Conservation (phyloP, 1,140 invertebrate species). For the Cydia pomonella region DNA sequence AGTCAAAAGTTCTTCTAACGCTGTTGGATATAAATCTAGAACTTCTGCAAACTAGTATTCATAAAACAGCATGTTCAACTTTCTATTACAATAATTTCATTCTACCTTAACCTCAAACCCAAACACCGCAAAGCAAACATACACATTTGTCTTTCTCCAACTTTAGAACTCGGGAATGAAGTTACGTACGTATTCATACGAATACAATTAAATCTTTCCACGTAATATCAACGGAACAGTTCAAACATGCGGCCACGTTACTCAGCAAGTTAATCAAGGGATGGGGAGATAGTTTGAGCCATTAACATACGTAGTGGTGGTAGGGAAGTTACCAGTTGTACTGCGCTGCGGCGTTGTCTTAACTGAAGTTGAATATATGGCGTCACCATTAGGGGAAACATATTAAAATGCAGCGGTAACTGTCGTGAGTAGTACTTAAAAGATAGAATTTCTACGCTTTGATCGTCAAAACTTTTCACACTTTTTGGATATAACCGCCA, state of each 20-base stretch:
- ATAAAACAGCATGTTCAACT: not conserved
- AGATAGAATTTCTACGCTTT: too few relatives aligned
- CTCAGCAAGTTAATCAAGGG: not conserved
- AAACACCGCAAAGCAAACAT: not conserved
- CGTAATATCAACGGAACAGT: not conserved
- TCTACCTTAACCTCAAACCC: not conserved
- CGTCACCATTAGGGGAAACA: too few relatives aligned
- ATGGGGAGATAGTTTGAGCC: not conserved
- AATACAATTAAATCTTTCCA: conserved; percentile 24
- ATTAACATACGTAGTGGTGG: not conserved
- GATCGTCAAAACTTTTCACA: too few relatives aligned
- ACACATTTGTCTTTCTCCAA: not conserved
- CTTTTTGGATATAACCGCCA: too few relatives aligned
- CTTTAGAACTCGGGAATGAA: not conserved
- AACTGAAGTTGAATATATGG: too few relatives aligned
- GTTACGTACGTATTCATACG: conserved; percentile 13
- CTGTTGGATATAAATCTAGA: too few relatives aligned
- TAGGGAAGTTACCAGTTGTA: not conserved
- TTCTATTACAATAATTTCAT: not conserved
- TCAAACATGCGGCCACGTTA: not conserved
- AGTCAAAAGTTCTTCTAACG: too few relatives aligned
- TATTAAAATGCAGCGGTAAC: too few relatives aligned
- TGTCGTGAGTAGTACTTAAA: too few relatives aligned
- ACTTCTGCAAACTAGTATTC: too few relatives aligned
- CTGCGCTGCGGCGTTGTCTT: too few relatives aligned